These are phyloP conservation scores for Leptinotarsa defecta DNA, from an alignment of 1,140 invertebrate species.

Conservation along the genomic window DNA sequence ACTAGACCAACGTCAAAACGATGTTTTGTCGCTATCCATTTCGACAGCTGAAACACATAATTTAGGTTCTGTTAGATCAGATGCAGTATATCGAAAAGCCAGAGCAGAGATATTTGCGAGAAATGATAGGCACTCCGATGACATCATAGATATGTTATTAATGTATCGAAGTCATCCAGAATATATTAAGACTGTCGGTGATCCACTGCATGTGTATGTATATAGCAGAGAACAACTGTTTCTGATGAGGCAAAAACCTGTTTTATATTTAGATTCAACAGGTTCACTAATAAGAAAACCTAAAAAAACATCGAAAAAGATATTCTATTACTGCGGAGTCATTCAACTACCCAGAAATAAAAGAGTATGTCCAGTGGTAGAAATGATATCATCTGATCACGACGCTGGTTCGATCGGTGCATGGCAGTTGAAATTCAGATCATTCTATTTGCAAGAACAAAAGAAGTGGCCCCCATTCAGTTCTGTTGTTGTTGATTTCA, in stretches of 20 bases:
- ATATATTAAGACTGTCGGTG: conserved; percentile 20
- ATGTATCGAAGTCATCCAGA: conserved; percentile 12
- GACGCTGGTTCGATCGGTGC: conserved; percentile 9
- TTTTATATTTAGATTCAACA: conserved; percentile 22
- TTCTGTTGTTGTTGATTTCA: conserved; percentile 22
- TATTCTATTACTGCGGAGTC: background rate
- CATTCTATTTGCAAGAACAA: conserved; percentile 8
- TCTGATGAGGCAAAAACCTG: background rate
- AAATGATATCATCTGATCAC: conserved; percentile 19
- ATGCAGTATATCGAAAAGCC: conserved; percentile 17
- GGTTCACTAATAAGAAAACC: conserved; percentile 14
- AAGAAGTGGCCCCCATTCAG: conserved; percentile 17
- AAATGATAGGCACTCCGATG: conserved; percentile 10
- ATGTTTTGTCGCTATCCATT: background rate
- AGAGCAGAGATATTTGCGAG: conserved; percentile 2
- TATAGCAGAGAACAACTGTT: conserved; percentile 4
- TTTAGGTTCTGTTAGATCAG: conserved; percentile 12
- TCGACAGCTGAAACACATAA: background rate
- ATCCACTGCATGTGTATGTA: conserved; percentile 13
- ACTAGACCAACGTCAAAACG: conserved; percentile 9
- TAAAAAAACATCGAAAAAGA: background rate
- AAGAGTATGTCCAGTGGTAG: conserved; percentile 17
- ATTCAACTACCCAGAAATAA: background rate
- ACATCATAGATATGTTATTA: background rate
- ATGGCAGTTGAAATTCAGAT: background rate